Percentiles rank a stretch among this genome's conserved stretches.
phyloP scores from a whole-genome alignment of 2,888 invertebrate species.

The Eristalis tenax region DNA sequence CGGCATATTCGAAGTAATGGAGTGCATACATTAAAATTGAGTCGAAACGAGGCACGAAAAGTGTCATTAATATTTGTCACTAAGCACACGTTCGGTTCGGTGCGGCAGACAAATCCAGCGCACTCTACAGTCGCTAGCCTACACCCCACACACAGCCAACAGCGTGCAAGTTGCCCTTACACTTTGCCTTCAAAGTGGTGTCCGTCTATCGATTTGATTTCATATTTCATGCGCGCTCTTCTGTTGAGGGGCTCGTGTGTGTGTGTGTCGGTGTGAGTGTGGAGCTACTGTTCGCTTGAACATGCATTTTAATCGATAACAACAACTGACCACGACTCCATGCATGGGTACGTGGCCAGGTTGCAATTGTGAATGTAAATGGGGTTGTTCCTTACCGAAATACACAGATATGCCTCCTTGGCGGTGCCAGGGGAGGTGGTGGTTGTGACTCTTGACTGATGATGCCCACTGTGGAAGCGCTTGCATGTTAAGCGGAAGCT shows the following conservation, averaged over 20 bases:
- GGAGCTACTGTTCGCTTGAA: constrained; percentile 19
- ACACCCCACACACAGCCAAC: too few relatives aligned
- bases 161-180: constrained; percentile 19
- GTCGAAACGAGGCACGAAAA: constrained; percentile 76
- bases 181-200: constrained; percentile 27
- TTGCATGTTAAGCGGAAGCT: constrained; percentile 69
- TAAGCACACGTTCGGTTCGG: constrained; percentile 74
- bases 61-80: constrained; percentile 80
- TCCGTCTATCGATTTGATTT: constrained; percentile 64
- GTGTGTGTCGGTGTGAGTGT: neutral
- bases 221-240: constrained; percentile 59
- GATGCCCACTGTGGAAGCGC: constrained; percentile 64
- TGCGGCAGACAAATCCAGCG: constrained; percentile 51
- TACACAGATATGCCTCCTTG: constrained; percentile 21
- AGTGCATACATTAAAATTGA: constrained; percentile 71
- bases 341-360: constrained; percentile 19
- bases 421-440: neutral
- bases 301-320: constrained; percentile 70
- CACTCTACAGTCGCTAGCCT: neutral
- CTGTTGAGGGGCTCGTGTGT: neutral
- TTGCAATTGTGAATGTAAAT: constrained; percentile 47
- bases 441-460: constrained; percentile 61
- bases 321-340: constrained; percentile 62
- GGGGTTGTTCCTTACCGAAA: constrained; percentile 57
- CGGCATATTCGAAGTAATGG: constrained; percentile 56